Percentiles rank a stretch among this genome's conserved stretches.
Conservation (phyloP, 2,888 invertebrate species). For the Fabriciana adippe region DNA sequence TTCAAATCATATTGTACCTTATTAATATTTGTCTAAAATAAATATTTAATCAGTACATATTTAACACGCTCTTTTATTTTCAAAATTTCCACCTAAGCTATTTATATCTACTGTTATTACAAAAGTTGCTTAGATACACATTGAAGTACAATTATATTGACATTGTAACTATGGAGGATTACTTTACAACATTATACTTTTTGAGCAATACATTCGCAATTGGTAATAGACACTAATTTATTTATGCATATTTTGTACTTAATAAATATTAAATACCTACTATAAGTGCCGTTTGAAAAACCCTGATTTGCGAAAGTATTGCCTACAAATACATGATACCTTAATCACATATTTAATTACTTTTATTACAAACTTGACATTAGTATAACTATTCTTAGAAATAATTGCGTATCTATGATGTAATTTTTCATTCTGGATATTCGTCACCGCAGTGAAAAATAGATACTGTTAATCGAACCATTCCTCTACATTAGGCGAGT, state of each 20-base stretch:
- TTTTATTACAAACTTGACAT: slow-evolving; percentile 19
- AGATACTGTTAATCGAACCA: slow-evolving; percentile 80
- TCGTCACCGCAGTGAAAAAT: slow-evolving; percentile 36
- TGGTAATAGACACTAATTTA: not conserved
- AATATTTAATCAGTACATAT: slow-evolving; percentile 77
- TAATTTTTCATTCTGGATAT: slow-evolving; percentile 15
- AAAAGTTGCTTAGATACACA: not conserved
- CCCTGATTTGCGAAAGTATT: slow-evolving; percentile 18
- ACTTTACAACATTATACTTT: not conserved
- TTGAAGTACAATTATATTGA: not conserved
- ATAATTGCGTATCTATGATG: slow-evolving; percentile 18
- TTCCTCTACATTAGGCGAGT: slow-evolving; percentile 93
- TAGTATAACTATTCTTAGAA: slow-evolving; percentile 16
- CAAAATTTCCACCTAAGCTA: not conserved
- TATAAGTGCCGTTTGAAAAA: slow-evolving; percentile 25
- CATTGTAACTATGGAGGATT: not conserved
- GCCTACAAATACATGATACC: slow-evolving; percentile 7
- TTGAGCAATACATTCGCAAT: slow-evolving; percentile 9
- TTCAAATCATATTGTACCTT: slow-evolving; percentile 68
- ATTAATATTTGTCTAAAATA: slow-evolving; percentile 70
- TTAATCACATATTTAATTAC: slow-evolving; percentile 2
- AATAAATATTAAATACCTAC: not conserved
- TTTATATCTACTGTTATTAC: not conserved
- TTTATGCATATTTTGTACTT: not conserved
- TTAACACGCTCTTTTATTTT: slow-evolving; percentile 49